Base-by-base conservation (phyloP, 2,113 vertebrate genomes). In the Petroica traversi region DNA sequence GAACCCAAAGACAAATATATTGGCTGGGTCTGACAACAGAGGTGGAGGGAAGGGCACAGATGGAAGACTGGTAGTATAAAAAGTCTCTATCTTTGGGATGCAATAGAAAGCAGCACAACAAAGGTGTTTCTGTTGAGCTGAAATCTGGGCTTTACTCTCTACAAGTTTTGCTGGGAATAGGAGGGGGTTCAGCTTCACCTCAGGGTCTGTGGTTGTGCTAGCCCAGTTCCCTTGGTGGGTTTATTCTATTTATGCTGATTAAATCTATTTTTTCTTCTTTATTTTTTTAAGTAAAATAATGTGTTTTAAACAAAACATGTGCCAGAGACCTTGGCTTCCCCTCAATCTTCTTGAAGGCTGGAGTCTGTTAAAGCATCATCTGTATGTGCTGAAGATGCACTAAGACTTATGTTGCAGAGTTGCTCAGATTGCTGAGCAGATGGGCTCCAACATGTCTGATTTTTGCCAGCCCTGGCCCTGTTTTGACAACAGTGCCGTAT, bases 371-470 rank as follows among this genome's bases (percentile, higher is more conserved):
- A 89, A 83, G 92, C 95, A 95, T 96, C 97, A 95, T 96, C 95
- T 96, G 92, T 95, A 92, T 77, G 94, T 96, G 93, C 94, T 69
- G 93, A 97, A 89, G 96, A 97, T 95, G 93, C 88, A 79, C 85
- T n/a, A 82, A 93, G 95, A 79, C 92, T 95, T 91, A 58, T 96
- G 91, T 83, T 92, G 79, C 94, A 11, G 91, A 95, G 92, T 77
- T 95, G 95, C 95, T 96, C 95, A 93, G 80, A 79, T 94, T 96
- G 94, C 94, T 0, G 94, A 97, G 93, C 97, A 97, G 97, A 97
- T 97, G 97, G 97, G 88, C 94, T 97, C 88, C 89, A 95, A 95
- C 92, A 93, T 93, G 88, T 94, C 94, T 92, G 86, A 80, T 77
- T 93, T 95, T 93, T 96, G 93, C 94, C 95, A 97, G 94, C 95